Base-by-base conservation (phyloP, 2,888 invertebrate species). In the Corythucha ciliata region DNA sequence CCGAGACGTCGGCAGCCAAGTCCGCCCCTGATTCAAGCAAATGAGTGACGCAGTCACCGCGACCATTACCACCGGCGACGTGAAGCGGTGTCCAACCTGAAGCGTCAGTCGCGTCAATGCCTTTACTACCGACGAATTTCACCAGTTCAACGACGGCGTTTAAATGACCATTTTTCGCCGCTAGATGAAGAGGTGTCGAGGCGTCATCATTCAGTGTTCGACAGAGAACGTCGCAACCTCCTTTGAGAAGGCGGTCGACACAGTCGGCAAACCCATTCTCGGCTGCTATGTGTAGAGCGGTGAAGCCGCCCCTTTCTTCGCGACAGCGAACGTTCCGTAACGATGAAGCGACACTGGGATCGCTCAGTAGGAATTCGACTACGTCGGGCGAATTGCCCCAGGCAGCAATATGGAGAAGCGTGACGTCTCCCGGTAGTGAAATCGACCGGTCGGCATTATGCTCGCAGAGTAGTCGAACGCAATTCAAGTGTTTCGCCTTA, bases 341-440 rank as follows among this genome's bases (percentile, higher is more conserved):
- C n/a, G n/a, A n/a, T n/a, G n/a, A n/a, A n/a, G n/a, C n/a, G n/a
- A 5, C 20, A 18, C n/a, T 10, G 21, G 47, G 47, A 33, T 68
- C 65, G 25, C 52, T 26, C 47, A 79, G 61, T 36, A 80, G 65
- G 21, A 69, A 65, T 62, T 70, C 70, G 8, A 80, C 69, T 60
- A 78, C 74, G 48, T 73, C 72, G 16, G 69, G 58, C 53, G 75
- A 70, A 0, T 78, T 77, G 57, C 70, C 63, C 59, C 73, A 74
- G 33, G 77, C 73, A 27, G 79, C 78, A 52, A 75, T 66, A 57
- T 79, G 79, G n/a, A 80, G 66, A 40, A 79, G 72, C 33, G 74
- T 79, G 0, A 71, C 66, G 21, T 72, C 68, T 16, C 72, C 72
- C 14, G 70, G 69, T 36, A 74, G 60, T 1, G 73, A 72, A 57